Base-by-base conservation (phyloP, 1,140 invertebrate species). In the Drosophila repleta region DNA sequence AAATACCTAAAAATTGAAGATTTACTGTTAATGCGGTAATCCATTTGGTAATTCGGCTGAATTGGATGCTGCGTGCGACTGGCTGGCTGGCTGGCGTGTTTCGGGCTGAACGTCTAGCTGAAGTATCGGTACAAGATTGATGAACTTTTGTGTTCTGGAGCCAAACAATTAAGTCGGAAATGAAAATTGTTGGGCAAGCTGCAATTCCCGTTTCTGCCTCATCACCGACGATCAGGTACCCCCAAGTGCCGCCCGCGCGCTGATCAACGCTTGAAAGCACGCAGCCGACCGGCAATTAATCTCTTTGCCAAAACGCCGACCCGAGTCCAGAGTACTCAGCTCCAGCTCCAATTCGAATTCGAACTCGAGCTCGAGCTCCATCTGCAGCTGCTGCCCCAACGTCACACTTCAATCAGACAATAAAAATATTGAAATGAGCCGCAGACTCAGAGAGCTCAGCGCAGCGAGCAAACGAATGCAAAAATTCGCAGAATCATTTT, bases 381-480 rank as follows among this genome's bases (percentile, higher is more conserved):
- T 65, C 37, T 58, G 62, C 55, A 75, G 61, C 68, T 81, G 76
- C 45, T 26, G 20, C 56, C 69, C 57, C 68, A 66, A 85, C 81
- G 74, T 87, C 81, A 85, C 82, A 85, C 81, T 85, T 85, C 81
- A 87, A 85, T 85, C 81, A 85, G 74, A 87, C 82, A 87, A 85
- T 87, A 85, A 85, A 75, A 87, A 85, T 85, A 85, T 85, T 87
- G 67, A 87, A 87, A 85, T 87, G 74, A 87, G 82, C 68, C 41
- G 26, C 37, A 56, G 21, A 57, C n/a, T 7, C 20, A 10, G 48
- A 41, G 26, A 29, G 26, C 26, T n/a, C 37, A 53, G 26, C 26
- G 21, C 37, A 53, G 48, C 64, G 68, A 77, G 62, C 77, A 80
- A 73, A 80, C 60, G 66, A 78, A 82, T 87, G 80, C 81, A 74